Conservation (phyloP, 1,140 invertebrate genomes). For the Drosophila persimilis region DNA sequence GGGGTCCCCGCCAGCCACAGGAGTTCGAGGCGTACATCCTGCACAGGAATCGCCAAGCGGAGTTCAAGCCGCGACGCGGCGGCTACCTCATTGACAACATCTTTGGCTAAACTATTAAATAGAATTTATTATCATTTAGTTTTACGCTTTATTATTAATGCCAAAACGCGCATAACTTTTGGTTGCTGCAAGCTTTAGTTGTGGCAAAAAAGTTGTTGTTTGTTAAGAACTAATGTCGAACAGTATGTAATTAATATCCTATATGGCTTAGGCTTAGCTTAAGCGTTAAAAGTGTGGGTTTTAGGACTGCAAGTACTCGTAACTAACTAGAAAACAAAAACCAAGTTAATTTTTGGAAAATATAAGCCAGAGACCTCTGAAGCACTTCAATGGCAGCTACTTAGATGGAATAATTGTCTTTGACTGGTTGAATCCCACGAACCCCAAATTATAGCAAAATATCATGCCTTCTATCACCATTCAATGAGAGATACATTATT, state of each 20-base stretch:
- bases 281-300: conserved; percentile 32
- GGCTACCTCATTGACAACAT: conserved; percentile 62
- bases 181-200: conserved; percentile 55
- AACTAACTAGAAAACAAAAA: too few species aligned
- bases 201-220: conserved; percentile 51
- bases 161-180: conserved; percentile 33
- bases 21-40: conserved; percentile 58
- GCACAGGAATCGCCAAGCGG: conserved; percentile 35
- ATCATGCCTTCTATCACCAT: conserved; percentile 1
- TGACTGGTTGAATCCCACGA: conserved; percentile 23
- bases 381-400: conserved; percentile 39
- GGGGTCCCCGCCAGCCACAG: conserved; percentile 66
- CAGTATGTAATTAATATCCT: conserved; percentile 54
- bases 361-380: conserved; percentile 16
- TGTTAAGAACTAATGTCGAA: conserved; percentile 7
- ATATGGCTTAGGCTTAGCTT: conserved; percentile 52
- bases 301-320: conserved; percentile 29
- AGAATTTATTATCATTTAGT: conserved; percentile 10
- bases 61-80: conserved; percentile 20
- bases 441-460: background rate
- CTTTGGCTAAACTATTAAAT: conserved; percentile 46
- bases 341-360: conserved; percentile 27
- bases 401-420: conserved; percentile 52
- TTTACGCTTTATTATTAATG: conserved; percentile 65
- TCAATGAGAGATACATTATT: background rate